These are phyloP conservation scores for Gortyna flavago DNA, from an alignment of 2,888 invertebrate species.

Conservation along the genomic window DNA sequence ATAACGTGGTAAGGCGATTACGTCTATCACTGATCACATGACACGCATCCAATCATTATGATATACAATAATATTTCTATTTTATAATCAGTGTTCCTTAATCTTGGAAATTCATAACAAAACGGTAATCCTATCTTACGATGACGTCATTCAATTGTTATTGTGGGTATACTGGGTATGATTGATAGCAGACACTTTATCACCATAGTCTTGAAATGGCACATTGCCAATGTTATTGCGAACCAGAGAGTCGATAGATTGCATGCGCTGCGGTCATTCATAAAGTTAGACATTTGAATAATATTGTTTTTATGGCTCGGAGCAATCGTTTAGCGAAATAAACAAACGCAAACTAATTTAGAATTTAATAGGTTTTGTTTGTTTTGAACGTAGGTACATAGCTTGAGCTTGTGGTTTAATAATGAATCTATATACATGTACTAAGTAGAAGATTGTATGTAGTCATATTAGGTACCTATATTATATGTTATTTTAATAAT, in stretches of 20 bases:
- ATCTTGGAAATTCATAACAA: slow-evolving; percentile 53
- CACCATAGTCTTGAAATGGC: slow-evolving; percentile 57
- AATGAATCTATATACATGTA: background rate
- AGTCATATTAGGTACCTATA: background rate
- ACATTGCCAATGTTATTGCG: slow-evolving; percentile 64
- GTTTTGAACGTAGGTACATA: background rate
- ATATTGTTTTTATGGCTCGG: slow-evolving; percentile 53
- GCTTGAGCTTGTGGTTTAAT: background rate
- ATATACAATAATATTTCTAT: slow-evolving; percentile 34
- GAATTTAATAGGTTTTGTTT: slow-evolving; percentile 15
- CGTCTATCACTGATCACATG: slow-evolving; percentile 30
- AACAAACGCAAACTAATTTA: slow-evolving; percentile 34
- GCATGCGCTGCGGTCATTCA: slow-evolving; percentile 47
- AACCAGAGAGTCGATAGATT: slow-evolving; percentile 41
- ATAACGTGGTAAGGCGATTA: slow-evolving; percentile 42
- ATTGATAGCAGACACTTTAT: slow-evolving; percentile 50
- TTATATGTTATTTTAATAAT: background rate
- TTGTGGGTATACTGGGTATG: slow-evolving; percentile 36
- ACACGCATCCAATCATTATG: slow-evolving; percentile 48
- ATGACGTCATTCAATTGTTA: slow-evolving; percentile 56
- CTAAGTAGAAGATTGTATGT: background rate
- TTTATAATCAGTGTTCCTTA: slow-evolving; percentile 29
- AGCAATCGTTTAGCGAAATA: slow-evolving; percentile 28
- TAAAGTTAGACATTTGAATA: slow-evolving; percentile 54
- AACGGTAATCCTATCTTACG: slow-evolving; percentile 40